Evolutionary conservation across 2,113 vertebrate species (phyloP).

Genomic region (Chionodraco myersi): DNA sequence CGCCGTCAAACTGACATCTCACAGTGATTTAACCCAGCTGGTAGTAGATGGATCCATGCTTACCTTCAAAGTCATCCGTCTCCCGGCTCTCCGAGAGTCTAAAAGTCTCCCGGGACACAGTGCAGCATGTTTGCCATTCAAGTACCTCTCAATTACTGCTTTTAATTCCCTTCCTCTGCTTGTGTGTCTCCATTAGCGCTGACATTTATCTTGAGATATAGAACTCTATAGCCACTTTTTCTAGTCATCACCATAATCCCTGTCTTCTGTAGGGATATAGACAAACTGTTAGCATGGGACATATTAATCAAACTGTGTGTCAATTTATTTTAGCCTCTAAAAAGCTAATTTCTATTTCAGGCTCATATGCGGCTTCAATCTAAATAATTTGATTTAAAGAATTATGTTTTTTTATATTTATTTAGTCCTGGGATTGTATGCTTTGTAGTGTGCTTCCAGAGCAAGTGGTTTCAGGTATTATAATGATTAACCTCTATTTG

Average conservation of each 20-base stretch:
- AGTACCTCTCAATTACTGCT: slow-evolving; percentile 71
- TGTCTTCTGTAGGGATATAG: background rate
- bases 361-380: no score
- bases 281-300: background rate
- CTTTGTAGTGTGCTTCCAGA: no score
- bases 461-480: no score
- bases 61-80: slow-evolving; percentile 68
- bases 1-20: slow-evolving; percentile 71
- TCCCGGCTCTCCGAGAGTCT: slow-evolving; percentile 53
- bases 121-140: slow-evolving; percentile 67
- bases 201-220: slow-evolving; percentile 56
- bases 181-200: slow-evolving; percentile 68
- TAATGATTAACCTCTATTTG: no score
- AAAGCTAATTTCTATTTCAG: background rate
- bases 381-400: no score
- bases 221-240: slow-evolving; percentile 36
- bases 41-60: slow-evolving; percentile 68
- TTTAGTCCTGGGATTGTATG: no score
- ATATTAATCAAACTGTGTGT: background rate
- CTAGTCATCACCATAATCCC: background rate
- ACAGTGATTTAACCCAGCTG: slow-evolving; percentile 68
- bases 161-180: slow-evolving; percentile 63
- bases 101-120: slow-evolving; percentile 61
- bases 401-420: no score
- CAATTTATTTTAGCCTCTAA: background rate